Conservation (phyloP, 2,888 invertebrate species). For the Eupithecia dodoneata region DNA sequence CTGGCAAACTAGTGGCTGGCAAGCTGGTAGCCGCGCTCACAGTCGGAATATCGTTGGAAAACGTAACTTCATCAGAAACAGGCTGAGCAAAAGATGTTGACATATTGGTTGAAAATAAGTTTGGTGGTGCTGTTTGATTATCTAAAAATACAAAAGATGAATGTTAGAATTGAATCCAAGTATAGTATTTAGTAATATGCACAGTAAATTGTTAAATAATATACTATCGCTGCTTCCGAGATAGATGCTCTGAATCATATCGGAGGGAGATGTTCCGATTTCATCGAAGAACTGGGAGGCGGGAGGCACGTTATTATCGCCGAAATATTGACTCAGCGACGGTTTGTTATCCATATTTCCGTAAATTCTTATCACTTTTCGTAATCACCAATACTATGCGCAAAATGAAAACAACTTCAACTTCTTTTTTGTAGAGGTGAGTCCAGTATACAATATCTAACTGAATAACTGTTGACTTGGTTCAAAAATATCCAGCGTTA, state of each 20-base stretch:
- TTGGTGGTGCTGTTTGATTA: constrained; percentile 54
- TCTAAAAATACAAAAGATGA: constrained; percentile 43
- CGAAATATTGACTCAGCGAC: constrained; percentile 84
- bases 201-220: constrained; percentile 28
- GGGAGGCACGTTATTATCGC: constrained; percentile 70
- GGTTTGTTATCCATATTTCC: constrained; percentile 79
- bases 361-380: constrained; percentile 34
- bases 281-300: constrained; percentile 81
- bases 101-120: constrained; percentile 62
- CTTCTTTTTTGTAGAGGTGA: too few relatives aligned
- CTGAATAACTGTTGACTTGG: too few relatives aligned
- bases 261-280: constrained; percentile 77
- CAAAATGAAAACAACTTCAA: constrained; percentile 6
- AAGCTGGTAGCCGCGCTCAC: constrained; percentile 68
- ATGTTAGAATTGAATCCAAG: background rate
- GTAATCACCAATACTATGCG: background rate
- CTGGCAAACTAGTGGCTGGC: constrained; percentile 73
- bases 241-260: constrained; percentile 79
- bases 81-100: constrained; percentile 65
- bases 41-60: constrained; percentile 68
- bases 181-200: constrained; percentile 10
- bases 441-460: too few relatives aligned
- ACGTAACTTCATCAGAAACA: constrained; percentile 62
- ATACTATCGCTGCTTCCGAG: constrained; percentile 72
- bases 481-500: too few relatives aligned